phyloP scores from a whole-genome alignment of 2,888 invertebrate genomes.

The Onthophagus sagittarius region DNA sequence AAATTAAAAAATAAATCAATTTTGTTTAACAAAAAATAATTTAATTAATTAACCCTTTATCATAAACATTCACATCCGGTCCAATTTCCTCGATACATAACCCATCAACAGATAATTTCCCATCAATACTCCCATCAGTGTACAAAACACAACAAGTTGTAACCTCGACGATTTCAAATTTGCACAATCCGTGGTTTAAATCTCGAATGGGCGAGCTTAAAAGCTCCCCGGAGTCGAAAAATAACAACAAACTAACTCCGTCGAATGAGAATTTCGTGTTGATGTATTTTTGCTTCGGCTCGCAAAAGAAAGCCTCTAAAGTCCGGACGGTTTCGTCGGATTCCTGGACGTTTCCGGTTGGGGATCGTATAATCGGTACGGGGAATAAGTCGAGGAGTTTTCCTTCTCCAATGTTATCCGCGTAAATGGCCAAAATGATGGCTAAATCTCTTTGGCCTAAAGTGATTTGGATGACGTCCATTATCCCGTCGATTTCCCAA shows the following conservation, averaged over 20 bases:
- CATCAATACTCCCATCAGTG: slow-evolving; percentile 66
- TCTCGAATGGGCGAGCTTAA: slow-evolving; percentile 72
- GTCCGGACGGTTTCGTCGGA: slow-evolving; percentile 55
- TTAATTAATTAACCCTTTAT: slow-evolving; percentile 53
- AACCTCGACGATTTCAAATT: slow-evolving; percentile 65
- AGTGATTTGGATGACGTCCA: slow-evolving; percentile 65
- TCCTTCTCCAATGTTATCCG: slow-evolving; percentile 65
- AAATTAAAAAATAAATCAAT: slow-evolving; percentile 11
- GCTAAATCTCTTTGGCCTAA: slow-evolving; percentile 73
- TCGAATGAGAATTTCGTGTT: slow-evolving; percentile 62
- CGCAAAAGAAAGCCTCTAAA: slow-evolving; percentile 70
- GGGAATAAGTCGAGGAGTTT: slow-evolving; percentile 52
- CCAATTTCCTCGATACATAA: slow-evolving; percentile 69
- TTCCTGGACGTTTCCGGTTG: slow-evolving; percentile 25
- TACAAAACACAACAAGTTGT: slow-evolving; percentile 60
- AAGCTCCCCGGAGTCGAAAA: slow-evolving; percentile 70
- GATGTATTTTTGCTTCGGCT: slow-evolving; percentile 60
- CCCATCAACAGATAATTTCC: slow-evolving; percentile 66
- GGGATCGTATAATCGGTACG: slow-evolving; percentile 33
- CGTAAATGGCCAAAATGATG: slow-evolving; percentile 66
- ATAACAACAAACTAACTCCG: slow-evolving; percentile 66
- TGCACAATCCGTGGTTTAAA: slow-evolving; percentile 66
- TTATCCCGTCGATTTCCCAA: slow-evolving; percentile 61
- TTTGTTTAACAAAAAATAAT: neutral
- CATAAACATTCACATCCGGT: slow-evolving; percentile 59